phyloP scores from a whole-genome alignment of 2,888 invertebrate genomes.

The Orthosia gracilis region DNA sequence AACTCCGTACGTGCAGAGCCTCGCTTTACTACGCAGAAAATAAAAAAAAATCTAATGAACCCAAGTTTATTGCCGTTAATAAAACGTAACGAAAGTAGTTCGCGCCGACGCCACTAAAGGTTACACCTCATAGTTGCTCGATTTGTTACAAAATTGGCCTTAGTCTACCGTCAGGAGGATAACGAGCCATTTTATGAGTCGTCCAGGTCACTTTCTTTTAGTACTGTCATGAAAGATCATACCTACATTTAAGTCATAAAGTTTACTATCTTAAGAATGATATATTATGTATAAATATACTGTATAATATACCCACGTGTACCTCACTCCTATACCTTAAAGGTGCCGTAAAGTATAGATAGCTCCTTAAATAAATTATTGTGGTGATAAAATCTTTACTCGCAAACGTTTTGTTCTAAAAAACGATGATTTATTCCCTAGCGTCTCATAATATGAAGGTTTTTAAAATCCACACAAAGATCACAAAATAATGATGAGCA shows the following conservation, averaged over 20 bases:
- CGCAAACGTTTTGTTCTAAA: conserved; percentile 25
- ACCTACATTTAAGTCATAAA: conserved; percentile 59
- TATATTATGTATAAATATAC: conserved; percentile 22
- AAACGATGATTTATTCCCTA: conserved; percentile 14
- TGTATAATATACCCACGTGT: conserved; percentile 17
- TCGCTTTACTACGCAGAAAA: conserved; percentile 80
- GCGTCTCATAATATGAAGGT: neutral
- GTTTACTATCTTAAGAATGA: conserved; percentile 44
- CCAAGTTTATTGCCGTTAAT: conserved; percentile 80
- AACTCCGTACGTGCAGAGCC: conserved; percentile 80
- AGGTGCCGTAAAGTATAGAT: conserved; percentile 31
- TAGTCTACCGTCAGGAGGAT: conserved; percentile 47
- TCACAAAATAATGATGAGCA: neutral
- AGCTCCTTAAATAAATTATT: conserved; percentile 41
- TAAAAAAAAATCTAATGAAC: conserved; percentile 86
- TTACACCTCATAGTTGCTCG: conserved; percentile 71
- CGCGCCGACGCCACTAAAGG: conserved; percentile 71
- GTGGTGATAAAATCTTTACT: conserved; percentile 32
- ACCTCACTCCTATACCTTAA: conserved; percentile 7
- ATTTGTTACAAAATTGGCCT: conserved; percentile 68
- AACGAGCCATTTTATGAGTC: conserved; percentile 63
- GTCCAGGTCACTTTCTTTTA: conserved; percentile 64
- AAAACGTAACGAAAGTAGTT: conserved; percentile 80
- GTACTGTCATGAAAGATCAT: conserved; percentile 59
- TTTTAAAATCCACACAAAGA: neutral